Conservation (phyloP, 1,140 invertebrate species). For the Drosophila insularis region DNA sequence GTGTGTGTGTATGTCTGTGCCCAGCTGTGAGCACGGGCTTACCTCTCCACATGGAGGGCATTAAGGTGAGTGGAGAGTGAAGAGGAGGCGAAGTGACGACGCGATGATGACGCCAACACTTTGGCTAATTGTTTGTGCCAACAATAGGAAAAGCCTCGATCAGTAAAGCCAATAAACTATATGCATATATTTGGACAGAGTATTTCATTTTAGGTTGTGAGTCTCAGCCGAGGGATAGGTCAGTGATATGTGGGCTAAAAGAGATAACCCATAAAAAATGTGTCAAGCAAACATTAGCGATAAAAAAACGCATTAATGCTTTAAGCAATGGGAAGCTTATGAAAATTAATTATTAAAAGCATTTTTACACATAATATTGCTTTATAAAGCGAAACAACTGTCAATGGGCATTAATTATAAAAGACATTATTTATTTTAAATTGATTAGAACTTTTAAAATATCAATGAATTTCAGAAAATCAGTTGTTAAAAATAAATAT, state of each 20-base stretch:
- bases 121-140: conserved; percentile 72
- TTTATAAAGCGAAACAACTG: no score
- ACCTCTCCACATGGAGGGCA: neutral
- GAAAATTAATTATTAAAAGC: neutral
- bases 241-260: conserved; percentile 5
- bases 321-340: neutral
- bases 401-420: no score
- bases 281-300: neutral
- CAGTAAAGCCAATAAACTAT: conserved; percentile 32
- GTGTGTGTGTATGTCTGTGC: conserved; percentile 32
- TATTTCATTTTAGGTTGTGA: conserved; percentile 14
- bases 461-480: no score
- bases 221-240: conserved; percentile 1
- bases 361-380: neutral
- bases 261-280: neutral
- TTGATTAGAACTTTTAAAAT: no score
- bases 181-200: conserved; percentile 21
- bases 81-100: conserved; percentile 14
- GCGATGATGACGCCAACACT: conserved; percentile 45
- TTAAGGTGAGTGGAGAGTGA: neutral
- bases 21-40: conserved; percentile 17
- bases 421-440: no score
- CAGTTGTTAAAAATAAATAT: no score
- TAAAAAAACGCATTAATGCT: neutral
- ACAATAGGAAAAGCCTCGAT: conserved; percentile 25